Percentiles rank a stretch among this genome's conserved stretches.
Conservation (phyloP, 2,113 vertebrate genomes). For the Eulacestoma nigropectus region DNA sequence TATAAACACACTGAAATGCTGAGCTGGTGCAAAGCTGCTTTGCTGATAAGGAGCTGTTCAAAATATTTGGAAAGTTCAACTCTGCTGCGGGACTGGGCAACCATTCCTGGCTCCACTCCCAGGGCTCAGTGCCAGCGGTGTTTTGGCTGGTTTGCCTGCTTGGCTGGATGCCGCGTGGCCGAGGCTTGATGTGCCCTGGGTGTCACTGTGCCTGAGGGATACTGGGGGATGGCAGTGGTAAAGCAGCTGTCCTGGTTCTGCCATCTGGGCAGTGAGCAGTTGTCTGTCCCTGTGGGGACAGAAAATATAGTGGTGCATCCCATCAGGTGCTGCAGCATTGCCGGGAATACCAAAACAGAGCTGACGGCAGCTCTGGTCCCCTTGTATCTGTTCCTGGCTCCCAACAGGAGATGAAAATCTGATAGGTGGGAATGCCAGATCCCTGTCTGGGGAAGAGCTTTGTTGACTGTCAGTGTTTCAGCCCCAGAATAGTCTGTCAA, state of each 20-base stretch:
- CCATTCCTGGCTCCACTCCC: not conserved
- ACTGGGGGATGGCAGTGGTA: not conserved
- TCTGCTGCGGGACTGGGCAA: not conserved
- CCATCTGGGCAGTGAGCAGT: not conserved
- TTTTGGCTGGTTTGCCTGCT: not conserved
- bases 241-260: not conserved
- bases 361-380: fast-evolving
- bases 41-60: conserved; percentile 19
- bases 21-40: not conserved
- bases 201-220: not conserved
- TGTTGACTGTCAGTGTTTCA: not conserved
- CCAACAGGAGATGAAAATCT: not conserved
- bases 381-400: not conserved
- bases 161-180: not conserved
- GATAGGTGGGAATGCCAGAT: not conserved
- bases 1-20: not conserved
- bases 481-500: not conserved
- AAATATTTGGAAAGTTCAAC: not conserved
- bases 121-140: not conserved
- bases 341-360: not conserved
- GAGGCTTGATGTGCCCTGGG: not conserved
- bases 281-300: not conserved
- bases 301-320: not conserved
- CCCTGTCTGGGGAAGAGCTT: not conserved
- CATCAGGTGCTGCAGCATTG: not conserved